Percentiles rank a stretch among this genome's conserved stretches.
These are phyloP conservation scores for Brachymystax lenok DNA, from an alignment of 2,797 vertebrate species.

Conservation along the genomic window DNA sequence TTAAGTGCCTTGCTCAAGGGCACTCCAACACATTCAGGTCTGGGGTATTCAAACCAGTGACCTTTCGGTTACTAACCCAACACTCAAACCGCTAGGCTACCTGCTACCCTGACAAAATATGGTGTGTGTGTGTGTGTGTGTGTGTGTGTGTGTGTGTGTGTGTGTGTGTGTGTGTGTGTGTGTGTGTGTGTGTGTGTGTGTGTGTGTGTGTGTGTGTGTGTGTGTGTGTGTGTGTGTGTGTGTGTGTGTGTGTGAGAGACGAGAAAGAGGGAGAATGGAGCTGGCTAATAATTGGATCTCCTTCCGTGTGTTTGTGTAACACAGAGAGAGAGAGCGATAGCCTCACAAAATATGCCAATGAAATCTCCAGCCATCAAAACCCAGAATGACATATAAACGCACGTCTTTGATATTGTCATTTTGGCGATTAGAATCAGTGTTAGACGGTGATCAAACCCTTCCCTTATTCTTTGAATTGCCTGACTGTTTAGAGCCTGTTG, in stretches of 20 bases:
- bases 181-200: neutral
- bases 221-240: constrained; percentile 14
- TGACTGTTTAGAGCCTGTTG: neutral
- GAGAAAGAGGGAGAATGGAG: no score
- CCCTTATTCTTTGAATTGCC: neutral
- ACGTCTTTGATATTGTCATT: constrained; percentile 50
- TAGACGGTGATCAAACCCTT: constrained; percentile 2
- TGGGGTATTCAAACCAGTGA: no score
- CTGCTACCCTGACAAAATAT: no score
- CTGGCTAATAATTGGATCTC: neutral
- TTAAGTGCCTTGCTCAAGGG: no score
- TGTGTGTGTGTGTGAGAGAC: constrained; percentile 1
- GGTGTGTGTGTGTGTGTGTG: neutral
- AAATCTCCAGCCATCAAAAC: constrained; percentile 37
- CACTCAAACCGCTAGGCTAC: no score
- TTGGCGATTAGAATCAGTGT: constrained; percentile 37
- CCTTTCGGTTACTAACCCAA: no score
- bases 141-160: neutral
- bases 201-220: neutral
- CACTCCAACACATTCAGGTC: no score
- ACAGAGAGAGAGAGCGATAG: constrained; percentile 3
- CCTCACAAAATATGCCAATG: constrained; percentile 37
- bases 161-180: neutral
- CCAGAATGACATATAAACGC: constrained; percentile 17
- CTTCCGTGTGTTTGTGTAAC: constrained; percentile 14